Conservation (phyloP, 2,113 vertebrate species). For the Cairina moschata region DNA sequence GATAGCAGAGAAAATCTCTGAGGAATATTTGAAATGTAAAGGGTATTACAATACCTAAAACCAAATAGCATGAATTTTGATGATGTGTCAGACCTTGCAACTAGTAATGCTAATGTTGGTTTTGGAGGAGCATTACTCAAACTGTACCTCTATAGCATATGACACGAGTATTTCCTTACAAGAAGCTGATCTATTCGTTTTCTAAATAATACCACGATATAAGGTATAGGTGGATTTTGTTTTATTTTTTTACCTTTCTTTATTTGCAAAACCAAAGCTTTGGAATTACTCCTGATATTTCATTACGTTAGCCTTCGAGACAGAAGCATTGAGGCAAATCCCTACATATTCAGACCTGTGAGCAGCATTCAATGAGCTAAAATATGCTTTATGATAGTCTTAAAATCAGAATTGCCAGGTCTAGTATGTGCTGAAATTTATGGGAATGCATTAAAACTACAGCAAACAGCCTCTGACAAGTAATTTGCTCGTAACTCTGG, state of each 20-base stretch:
- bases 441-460: not conserved
- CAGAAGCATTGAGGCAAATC: slow-evolving; percentile 6
- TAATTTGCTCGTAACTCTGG: not conserved
- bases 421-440: not conserved
- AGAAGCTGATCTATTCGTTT: not conserved
- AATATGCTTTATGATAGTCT: not conserved
- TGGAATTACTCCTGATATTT: slow-evolving; percentile 4
- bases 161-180: not conserved
- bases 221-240: not conserved
- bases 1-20: slow-evolving; percentile 24
- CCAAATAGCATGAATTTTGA: slow-evolving; percentile 35
- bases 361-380: not conserved
- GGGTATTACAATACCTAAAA: slow-evolving; percentile 4
- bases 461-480: not conserved
- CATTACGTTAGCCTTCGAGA: not conserved
- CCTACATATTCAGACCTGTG: not conserved
- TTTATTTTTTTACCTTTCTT: not conserved
- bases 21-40: slow-evolving; percentile 43
- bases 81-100: slow-evolving; percentile 12
- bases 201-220: not conserved
- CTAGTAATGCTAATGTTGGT: not conserved
- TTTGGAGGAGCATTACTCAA: not conserved
- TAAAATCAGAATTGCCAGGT: slow-evolving; percentile 13
- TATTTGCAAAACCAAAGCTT: slow-evolving; percentile 9
- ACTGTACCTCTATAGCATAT: not conserved